Base-by-base conservation (phyloP, 2,113 vertebrate species). In the Asarcornis scutulata region DNA sequence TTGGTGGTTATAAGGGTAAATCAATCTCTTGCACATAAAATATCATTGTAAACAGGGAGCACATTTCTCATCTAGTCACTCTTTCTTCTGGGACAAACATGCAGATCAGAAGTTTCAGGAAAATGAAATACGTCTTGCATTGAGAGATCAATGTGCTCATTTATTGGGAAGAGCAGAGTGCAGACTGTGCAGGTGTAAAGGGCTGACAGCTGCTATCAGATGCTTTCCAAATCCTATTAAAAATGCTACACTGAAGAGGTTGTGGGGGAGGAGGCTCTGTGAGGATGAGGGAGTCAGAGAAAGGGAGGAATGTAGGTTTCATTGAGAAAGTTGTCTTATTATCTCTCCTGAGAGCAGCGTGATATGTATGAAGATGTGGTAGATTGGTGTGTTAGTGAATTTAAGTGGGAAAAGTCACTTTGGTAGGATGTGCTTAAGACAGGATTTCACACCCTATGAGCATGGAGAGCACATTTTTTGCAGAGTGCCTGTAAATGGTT, bases 1-100 rank as follows among this genome's bases (percentile, higher is more conserved):
- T 5, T 83, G 34, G 56, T 90, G 73, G 23, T 62, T 93, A 62
- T 86, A 74, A 26, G 0, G 53, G 66, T 27, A 93, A 90, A 96
- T 92, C 95, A 92, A 84, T 92, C 77, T 76, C 44, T 74, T 53
- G 81, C 69, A 68, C n/a, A 68, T 81, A 73, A 93, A 93, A 91
- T 92, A 90, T 46, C 69, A 38, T 73, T 46, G 9, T 68, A 80
- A 84, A 36, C 40, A 64, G 40, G 76, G 67, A 86, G 53, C 44
- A 50, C 80, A 66, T 95, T 86, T 82, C 90, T 94, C 80, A 92
- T 87, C 80, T 26, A 58, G 81, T 75, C 66, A 79, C 31, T 88
- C 22, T 53, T 84, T 68, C 80, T 93, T 75, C 86, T 92, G 90
- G 80, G 92, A 88, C 64, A 86, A 88, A 44, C 29, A 5, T 20